Base-by-base conservation (phyloP, 2,113 vertebrate genomes). In the Melanostigma gelatinosum region DNA sequence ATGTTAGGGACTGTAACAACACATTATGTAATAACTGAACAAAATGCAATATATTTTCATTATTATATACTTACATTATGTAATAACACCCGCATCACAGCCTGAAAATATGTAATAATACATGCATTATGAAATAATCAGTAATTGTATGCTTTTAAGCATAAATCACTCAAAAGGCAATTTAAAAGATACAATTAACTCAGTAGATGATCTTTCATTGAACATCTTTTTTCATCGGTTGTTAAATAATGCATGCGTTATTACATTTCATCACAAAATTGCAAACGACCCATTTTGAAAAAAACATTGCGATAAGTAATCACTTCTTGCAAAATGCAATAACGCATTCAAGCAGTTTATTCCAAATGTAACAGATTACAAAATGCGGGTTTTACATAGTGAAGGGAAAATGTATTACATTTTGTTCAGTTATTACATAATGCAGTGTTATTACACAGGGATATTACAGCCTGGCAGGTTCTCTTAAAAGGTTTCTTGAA, bases 1-100 rank as follows among this genome's bases (percentile, higher is more conserved):
- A 84, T 80, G 62, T 79, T 48, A 55, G 58, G 68, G 60, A 78
- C 46, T 13, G 11, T 24, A 55, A 55, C 54, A 55, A 24, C 54
- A 57, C 54, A 2, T 20, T 50, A 27, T 27, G 24, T 57, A 29
- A 55, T 55, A 55, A 24, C 52, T 55, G 24, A 55, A 55, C 22
- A 55, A 55, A 55, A 55, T 24, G 22, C 52, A 11, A 55, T 24
- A 10, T 8, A 55, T 55, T 15, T 48, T 48, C 46, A 34, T 46
- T 46, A 46, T 46, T 46, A 46, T 15, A 46, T 13, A n/a, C 4
- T 55, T 55, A 46, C 13, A 16, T 24, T n/a, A 24, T 55, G 52
- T 55, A n/a, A 55, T 55, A 55, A n/a, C 3, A 55, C 22, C 22
- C 1, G 4, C 52, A 55, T 18, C 4, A 15, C 44, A 16, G 44